Base-by-base conservation (phyloP, 2,888 invertebrate genomes). In the Allolobophora icterica region DNA sequence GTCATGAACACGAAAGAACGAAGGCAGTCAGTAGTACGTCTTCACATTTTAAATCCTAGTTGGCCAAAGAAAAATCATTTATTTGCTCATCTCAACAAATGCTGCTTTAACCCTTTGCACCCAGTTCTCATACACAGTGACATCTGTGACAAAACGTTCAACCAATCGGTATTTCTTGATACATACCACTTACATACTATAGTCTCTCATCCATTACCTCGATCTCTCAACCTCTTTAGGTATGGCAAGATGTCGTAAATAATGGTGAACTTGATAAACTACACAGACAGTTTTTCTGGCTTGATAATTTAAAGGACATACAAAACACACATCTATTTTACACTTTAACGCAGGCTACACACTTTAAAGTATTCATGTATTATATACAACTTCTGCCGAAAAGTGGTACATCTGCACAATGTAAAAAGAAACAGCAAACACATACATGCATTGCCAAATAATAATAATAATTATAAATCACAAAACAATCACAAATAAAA, bases 251-350 rank as follows among this genome's bases (percentile, higher is more conserved):
- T 71, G n/a, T 71, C n/a, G 8, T 3, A 71, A n/a, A n/a, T n/a
- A 71, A n/a, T 11, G n/a, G 30, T 71, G 71, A 71, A 71, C 52
- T 52, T 71, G n/a, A 71, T 71, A n/a, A 71, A 71, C 71, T 71
- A 71, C 71, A 71, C 17, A 58, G 58, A 84, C 84, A 87, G 87
- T 35, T 38, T 34, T 87, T 87, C 87, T 24, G 34, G 87, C 19
- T 87, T 87, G 87, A 87, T 87, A 87, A 87, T 87, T 87, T 87
- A 87, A 87, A 87, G 87, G 87, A 87, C 87, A 87, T 87, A 87
- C 87, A 87, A 87, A 87, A 87, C 87, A 87, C 35, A 87, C 30
- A 87, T 87, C 87, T 87, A 87, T 35, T 87, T 34, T 87, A 87
- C 87, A 87, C 87, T 34, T 87, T 24, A 87, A 87, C 34, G 15